A percentile compares a stretch with the other conserved stretches of the same genome.
These are phyloP conservation scores for Umimayanthus chanpuru DNA, from an alignment of 92 coral and sea anemone species.

Conservation along the genomic window DNA sequence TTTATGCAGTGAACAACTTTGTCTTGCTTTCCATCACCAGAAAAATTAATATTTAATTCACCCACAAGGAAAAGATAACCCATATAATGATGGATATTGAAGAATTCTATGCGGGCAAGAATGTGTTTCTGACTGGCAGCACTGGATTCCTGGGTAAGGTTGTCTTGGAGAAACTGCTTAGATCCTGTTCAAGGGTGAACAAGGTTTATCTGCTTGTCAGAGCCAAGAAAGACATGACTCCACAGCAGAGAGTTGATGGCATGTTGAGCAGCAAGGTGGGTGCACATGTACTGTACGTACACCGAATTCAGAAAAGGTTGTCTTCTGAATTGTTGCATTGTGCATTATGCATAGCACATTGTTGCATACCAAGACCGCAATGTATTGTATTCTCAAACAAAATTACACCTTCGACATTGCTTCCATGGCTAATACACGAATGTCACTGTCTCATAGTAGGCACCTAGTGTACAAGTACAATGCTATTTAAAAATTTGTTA, in stretches of 20 bases:
- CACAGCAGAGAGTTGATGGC: slow-evolving; percentile 84
- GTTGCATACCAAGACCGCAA: no score
- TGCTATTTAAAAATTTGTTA: no score
- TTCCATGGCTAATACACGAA: no score
- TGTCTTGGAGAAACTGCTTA: slow-evolving; percentile 79
- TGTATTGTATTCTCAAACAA: no score
- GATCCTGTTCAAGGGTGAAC: slow-evolving; percentile 82
- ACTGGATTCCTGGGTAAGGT: slow-evolving; percentile 97
- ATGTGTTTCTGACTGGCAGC: slow-evolving; percentile 86
- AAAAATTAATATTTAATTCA: background rate
- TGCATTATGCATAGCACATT: no score
- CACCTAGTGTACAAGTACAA: no score
- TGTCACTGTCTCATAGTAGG: no score
- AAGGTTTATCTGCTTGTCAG: slow-evolving; percentile 77
- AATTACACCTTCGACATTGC: no score
- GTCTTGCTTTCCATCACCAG: background rate
- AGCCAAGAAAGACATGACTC: slow-evolving; percentile 74
- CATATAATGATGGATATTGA: slow-evolving; percentile 39
- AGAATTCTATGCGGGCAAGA: slow-evolving; percentile 79
- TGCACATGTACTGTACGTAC: no score
- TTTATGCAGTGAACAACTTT: no score
- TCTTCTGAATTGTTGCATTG: no score
- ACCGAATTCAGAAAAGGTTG: no score
- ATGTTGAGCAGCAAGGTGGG: slow-evolving; percentile 78
- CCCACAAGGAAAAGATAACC: background rate